phyloP scores from a whole-genome alignment of 2,888 invertebrate genomes.

The Ceratothoa steindachneri region DNA sequence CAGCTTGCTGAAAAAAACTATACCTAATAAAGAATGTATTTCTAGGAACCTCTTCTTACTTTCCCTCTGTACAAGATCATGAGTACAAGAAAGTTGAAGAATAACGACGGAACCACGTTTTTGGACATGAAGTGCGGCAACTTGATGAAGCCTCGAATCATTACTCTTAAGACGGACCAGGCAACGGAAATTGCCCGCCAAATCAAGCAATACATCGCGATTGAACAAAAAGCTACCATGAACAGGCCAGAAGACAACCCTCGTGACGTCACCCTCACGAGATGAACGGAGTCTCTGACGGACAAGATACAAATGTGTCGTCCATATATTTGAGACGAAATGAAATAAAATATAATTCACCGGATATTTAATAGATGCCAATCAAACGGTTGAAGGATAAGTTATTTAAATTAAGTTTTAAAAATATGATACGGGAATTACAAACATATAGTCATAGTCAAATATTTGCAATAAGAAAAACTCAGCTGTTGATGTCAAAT shows the following conservation, averaged over 20 bases:
- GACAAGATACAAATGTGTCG: background rate
- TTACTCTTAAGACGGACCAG: conserved; percentile 92
- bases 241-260: conserved; percentile 27
- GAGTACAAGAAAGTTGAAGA: conserved; percentile 84
- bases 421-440: too few species aligned
- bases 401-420: too few species aligned
- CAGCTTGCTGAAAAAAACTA: too few species aligned
- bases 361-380: background rate
- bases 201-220: conserved; percentile 92
- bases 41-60: conserved; percentile 78
- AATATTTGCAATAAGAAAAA: too few species aligned
- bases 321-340: background rate
- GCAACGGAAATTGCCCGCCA: conserved; percentile 94
- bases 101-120: conserved; percentile 84
- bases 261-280: conserved; percentile 34
- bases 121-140: conserved; percentile 97
- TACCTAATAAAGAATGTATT: too few species aligned
- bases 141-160: conserved; percentile 89
- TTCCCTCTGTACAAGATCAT: conserved; percentile 94
- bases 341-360: background rate
- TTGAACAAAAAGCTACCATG: conserved; percentile 63
- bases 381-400: background rate
- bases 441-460: too few species aligned
- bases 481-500: too few species aligned
- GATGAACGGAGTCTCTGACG: conserved; percentile 17